Base-by-base conservation (phyloP, 2,797 vertebrate genomes). In the Psittacula derbiana region DNA sequence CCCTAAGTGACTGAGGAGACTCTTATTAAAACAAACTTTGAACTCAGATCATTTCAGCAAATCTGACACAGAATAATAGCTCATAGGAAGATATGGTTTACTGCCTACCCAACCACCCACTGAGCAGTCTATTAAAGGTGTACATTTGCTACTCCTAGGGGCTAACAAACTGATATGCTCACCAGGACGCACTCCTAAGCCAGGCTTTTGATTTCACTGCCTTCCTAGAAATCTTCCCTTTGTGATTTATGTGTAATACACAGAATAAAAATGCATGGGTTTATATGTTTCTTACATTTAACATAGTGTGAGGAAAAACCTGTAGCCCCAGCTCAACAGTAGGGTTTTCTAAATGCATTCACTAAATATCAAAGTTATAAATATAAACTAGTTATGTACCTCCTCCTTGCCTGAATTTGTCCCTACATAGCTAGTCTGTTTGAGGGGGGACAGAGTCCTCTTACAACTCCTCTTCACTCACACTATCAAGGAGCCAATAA, bases 371-470 rank as follows among this genome's bases (percentile, higher is more conserved):
- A 11, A 33, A 13, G 4, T n/a, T 55, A 64, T 7, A 43, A 62
- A n/a, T 3, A 25, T 12, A 21, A 62, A 16, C 19, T 8, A 41
- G 46, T 6, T 41, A 18, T 2, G 4, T 10, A 24, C 10, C 2
- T 38, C 69, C 14, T 69, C 44, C 47, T 85, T 44, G 6, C 18
- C 60, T 40, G 40, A 71, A 46, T n/a, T 67, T 60, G 24, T 11
- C 17, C n/a, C 31, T 30, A 0, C 5, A 19, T 8, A 8, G 3
- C 9, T 19, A 8, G 15, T 25, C 21, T 53, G 33, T 70, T 49
- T 55, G 62, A 66, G 25, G 17, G 10, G 30, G 46, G 16, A 21
- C 28, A 65, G 43, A 57, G 11, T 17, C 31, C 23, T 38, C 43
- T 41, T 40, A 44, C n/a, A 69, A 8, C 24, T 65, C 16, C 11